Evolutionary conservation across 2,113 vertebrate genomes (phyloP).

Genomic region (Cnemophilus loriae): DNA sequence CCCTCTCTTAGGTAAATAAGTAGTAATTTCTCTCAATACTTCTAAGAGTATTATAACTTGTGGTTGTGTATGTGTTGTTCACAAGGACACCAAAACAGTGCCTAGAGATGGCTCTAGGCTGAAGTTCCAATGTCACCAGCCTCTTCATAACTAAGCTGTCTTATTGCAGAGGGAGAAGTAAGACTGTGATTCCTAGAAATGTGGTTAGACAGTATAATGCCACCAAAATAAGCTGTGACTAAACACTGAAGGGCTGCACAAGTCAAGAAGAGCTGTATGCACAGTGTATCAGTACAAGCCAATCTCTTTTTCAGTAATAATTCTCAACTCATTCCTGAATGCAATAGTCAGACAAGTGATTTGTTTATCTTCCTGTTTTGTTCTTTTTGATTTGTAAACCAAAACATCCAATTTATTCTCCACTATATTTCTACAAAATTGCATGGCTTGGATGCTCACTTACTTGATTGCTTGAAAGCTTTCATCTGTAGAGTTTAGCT

Average conservation of each 20-base stretch:
- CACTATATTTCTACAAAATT: not conserved
- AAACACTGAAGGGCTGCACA: not conserved
- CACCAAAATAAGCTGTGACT: not conserved
- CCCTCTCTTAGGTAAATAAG: not conserved
- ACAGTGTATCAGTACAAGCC: not conserved
- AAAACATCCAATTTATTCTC: conserved; percentile 8
- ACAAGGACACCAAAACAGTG: not conserved
- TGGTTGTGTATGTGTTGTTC: not conserved
- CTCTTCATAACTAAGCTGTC: not conserved
- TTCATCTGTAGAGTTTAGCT: not conserved
- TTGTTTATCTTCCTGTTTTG: not conserved
- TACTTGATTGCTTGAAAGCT: conserved; percentile 11
- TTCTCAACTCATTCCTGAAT: not conserved
- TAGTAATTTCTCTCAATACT: not conserved
- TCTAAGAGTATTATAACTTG: not conserved
- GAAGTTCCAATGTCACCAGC: not conserved
- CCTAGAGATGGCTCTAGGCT: not conserved
- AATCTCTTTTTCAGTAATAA: not conserved
- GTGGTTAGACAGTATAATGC: not conserved
- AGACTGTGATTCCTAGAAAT: not conserved
- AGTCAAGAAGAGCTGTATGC: not conserved
- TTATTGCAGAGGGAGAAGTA: not conserved
- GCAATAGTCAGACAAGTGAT: not conserved
- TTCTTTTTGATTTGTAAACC: not conserved
- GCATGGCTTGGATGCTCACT: not conserved